Base-by-base conservation (phyloP, 2,113 vertebrate species). In the Eretmochelys imbricata region DNA sequence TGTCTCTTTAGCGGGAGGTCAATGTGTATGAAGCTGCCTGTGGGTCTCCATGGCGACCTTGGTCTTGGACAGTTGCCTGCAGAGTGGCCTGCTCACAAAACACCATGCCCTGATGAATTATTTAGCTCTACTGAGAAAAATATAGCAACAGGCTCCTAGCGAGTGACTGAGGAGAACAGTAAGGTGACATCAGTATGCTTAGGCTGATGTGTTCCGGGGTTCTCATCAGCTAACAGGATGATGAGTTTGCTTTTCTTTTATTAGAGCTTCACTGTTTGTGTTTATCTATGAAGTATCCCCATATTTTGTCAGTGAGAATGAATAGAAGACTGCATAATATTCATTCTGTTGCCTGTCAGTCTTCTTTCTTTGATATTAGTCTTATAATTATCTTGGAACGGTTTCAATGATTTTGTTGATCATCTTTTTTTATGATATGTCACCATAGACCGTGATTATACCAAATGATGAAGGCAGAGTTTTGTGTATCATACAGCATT, bases 41-140 rank as follows among this genome's bases (percentile, higher is more conserved):
- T 35, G 88, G 95, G 94, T 98, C 97, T 98, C 98, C 97, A 98
- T 98, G 96, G 95, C 57, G 96, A 98, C 97, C 97, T 97, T 88
- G 89, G 85, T 89, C 89, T 97, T 98, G 97, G 97, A 97, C 96
- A 81, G 92, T 48, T 97, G 97, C 98, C 97, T 95, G 95, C 95
- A 96, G 97, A 85, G 93, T 97, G 94, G 95, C 95, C 95, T 90
- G 92, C 89, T 96, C 96, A 78, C 94, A 86, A 79, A 97, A 96
- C 2, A 24, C 94, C 88, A 6, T 94, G 94, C 92, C 97, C 93
- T 93, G 84, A 96, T 98, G 95, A 98, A 98, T 98, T 98, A 98
- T 98, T 98, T 98, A 98, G 96, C 76, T 93, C 82, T 89, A 20
- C 91, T 92, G 90, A 42, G 94, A 94, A 96, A 97, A 90, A 80